Conservation (phyloP, 2,888 invertebrate genomes). For the Invenusta paracnida region DNA sequence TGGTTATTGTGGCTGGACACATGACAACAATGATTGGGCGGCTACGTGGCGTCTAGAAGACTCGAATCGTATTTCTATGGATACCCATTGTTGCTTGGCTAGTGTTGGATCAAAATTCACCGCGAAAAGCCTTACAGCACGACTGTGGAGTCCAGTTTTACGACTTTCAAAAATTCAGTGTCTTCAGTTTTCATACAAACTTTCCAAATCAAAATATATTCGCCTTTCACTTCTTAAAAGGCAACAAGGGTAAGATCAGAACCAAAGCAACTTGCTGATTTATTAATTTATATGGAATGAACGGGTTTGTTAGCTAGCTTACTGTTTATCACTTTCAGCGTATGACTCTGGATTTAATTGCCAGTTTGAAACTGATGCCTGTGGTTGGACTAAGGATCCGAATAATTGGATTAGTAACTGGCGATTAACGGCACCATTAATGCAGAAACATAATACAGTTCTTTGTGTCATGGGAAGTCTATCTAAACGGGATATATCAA, state of each 20-base stretch:
- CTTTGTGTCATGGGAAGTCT: neutral
- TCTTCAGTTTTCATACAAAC: neutral
- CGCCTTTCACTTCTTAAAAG: neutral
- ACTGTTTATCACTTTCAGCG: neutral
- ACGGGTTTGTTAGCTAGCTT: no score
- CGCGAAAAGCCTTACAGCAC: slow-evolving; percentile 8
- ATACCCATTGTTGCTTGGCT: neutral
- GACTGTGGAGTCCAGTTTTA: slow-evolving; percentile 37
- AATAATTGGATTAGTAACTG: slow-evolving; percentile 39
- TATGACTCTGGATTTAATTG: slow-evolving; percentile 33
- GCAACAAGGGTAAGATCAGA: slow-evolving; percentile 7
- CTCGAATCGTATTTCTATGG: neutral
- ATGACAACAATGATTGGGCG: slow-evolving; percentile 36
- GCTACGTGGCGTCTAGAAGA: slow-evolving; percentile 32
- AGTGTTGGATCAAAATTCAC: neutral
- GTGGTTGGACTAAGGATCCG: slow-evolving; percentile 39
- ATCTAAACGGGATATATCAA: neutral
- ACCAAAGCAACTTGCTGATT: no score
- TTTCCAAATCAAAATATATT: neutral
- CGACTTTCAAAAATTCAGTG: neutral
- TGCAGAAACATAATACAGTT: neutral
- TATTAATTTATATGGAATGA: no score
- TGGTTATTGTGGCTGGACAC: slow-evolving; percentile 34
- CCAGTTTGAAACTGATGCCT: slow-evolving; percentile 32
- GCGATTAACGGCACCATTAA: neutral